phyloP scores from a whole-genome alignment of 2,888 invertebrate genomes.

The Stenolophus ochropezus region DNA sequence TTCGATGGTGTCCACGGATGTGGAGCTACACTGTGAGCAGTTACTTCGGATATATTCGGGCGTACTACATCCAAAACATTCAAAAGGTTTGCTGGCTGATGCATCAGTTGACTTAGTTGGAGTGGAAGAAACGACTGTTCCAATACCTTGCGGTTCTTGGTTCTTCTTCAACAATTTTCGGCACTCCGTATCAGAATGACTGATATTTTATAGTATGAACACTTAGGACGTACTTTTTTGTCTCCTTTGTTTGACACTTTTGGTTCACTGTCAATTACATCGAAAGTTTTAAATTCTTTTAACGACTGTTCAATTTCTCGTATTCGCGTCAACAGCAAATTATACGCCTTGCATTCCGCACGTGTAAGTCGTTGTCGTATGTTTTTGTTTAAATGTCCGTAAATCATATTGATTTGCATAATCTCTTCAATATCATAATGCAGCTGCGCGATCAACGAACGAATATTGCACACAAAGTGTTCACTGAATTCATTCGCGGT shows the following conservation, averaged over 20 bases:
- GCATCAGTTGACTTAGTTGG: not conserved
- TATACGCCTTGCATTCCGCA: not conserved
- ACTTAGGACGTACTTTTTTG: not conserved
- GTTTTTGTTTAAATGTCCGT: not conserved
- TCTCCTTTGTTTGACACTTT: not conserved
- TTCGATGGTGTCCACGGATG: not conserved
- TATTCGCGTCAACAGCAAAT: not conserved
- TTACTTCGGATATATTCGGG: not conserved
- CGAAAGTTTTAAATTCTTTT: not conserved
- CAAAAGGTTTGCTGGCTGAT: not conserved
- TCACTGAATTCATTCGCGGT: not conserved
- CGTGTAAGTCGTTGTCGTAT: not conserved
- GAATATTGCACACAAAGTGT: not conserved
- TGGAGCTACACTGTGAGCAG: not conserved
- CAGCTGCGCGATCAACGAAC: not conserved
- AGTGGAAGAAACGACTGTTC: not conserved
- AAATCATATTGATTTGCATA: not conserved
- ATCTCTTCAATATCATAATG: not conserved
- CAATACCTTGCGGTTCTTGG: not conserved
- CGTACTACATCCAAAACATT: not conserved
- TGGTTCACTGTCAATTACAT: not conserved
- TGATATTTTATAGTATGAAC: not conserved
- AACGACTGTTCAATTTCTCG: not conserved
- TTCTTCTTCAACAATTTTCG: not conserved
- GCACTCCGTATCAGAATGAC: not conserved